phyloP scores from a whole-genome alignment of 2,113 vertebrate species.

The Odocoileus hemionus region DNA sequence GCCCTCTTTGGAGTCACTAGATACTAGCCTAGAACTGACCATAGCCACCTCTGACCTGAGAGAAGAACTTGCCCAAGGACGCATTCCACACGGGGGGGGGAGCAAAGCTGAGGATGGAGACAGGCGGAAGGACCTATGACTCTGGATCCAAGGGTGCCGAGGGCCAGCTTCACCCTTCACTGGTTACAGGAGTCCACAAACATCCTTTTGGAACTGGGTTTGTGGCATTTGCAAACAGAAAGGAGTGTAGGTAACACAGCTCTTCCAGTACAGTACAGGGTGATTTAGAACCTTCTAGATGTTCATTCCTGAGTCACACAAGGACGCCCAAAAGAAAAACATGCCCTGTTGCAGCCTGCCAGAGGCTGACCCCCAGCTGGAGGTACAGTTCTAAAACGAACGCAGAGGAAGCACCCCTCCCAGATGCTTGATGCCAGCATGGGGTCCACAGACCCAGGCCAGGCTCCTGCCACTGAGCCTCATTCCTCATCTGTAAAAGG shows the following conservation, averaged over 20 bases:
- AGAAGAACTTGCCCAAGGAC: too few relatives aligned
- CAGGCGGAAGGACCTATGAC: accelerated
- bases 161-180: too few relatives aligned
- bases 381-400: background rate
- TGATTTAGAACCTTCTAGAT: slow-evolving; percentile 4
- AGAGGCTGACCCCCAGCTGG: background rate
- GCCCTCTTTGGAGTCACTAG: background rate
- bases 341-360: background rate
- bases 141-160: background rate
- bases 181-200: background rate
- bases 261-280: background rate
- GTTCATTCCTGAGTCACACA: background rate
- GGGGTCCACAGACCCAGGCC: background rate
- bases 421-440: background rate
- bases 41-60: background rate
- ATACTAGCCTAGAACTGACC: background rate
- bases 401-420: background rate
- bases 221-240: background rate
- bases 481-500: background rate
- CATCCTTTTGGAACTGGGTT: background rate
- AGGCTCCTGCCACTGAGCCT: background rate
- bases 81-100: background rate
- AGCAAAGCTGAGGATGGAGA: background rate
- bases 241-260: background rate
- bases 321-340: background rate